These are phyloP conservation scores for Microcebus griseorufus DNA, from an alignment of 2,113 vertebrate genomes.

Conservation along the genomic window DNA sequence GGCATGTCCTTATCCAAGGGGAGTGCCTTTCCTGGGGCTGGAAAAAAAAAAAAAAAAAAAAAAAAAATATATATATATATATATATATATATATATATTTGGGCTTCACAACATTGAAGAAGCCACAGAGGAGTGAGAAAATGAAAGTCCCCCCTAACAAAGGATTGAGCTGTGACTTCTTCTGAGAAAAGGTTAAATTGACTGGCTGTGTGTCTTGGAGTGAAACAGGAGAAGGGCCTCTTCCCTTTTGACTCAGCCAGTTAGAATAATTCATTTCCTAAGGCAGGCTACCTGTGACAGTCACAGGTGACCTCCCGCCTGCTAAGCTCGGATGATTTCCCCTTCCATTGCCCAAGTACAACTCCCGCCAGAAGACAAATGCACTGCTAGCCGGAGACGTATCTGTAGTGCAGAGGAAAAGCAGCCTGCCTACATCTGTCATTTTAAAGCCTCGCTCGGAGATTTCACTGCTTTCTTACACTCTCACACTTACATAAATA, in stretches of 20 bases:
- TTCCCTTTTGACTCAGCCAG: slow-evolving; percentile 16
- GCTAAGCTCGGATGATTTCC: slow-evolving; percentile 33
- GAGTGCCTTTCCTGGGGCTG: background rate
- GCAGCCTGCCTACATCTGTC: slow-evolving; percentile 67
- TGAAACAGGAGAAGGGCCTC: background rate
- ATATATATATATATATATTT: too few species aligned
- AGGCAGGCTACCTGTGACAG: slow-evolving; percentile 61
- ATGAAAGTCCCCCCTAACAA: background rate
- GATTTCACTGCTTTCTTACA: slow-evolving; percentile 80
- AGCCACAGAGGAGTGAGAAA: slow-evolving; percentile 17
- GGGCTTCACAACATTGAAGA: background rate
- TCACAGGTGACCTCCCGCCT: slow-evolving; percentile 68
- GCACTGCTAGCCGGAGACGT: background rate
- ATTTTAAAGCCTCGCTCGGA: slow-evolving; percentile 53
- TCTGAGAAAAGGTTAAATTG: slow-evolving; percentile 64
- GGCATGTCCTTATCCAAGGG: background rate
- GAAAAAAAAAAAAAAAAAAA: too few species aligned
- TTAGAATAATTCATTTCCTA: slow-evolving; percentile 63
- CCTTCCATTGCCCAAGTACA: slow-evolving; percentile 15
- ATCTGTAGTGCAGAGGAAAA: slow-evolving; percentile 39
- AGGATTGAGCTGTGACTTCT: slow-evolving; percentile 55
- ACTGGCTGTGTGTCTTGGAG: slow-evolving; percentile 36
- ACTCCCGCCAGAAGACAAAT: slow-evolving; percentile 58
- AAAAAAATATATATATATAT: too few species aligned
- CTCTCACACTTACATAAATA: slow-evolving; percentile 76